These are phyloP conservation scores for Dolomedes plantarius DNA, from an alignment of 2,888 invertebrate genomes.

Conservation along the genomic window DNA sequence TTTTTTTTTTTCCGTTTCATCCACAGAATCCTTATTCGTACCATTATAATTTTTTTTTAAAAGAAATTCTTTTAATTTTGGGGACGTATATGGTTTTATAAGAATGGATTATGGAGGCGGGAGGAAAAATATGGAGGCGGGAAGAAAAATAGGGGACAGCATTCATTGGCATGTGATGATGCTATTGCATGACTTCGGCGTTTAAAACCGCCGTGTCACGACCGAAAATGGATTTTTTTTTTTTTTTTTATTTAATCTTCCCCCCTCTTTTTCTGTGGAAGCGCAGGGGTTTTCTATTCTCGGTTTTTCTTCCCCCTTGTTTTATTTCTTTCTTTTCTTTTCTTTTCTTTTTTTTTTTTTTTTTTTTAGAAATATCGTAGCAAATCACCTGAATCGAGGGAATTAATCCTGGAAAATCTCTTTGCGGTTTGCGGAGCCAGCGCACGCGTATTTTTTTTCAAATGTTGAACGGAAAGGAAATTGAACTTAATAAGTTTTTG, in stretches of 20 bases:
- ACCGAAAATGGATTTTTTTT: constrained; percentile 27
- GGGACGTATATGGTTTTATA: not conserved
- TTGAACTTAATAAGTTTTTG: no score
- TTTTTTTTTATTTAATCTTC: constrained; percentile 2
- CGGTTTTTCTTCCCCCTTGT: no score
- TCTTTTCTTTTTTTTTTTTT: no score
- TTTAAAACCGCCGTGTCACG: constrained; percentile 62
- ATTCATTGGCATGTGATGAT: constrained; percentile 26
- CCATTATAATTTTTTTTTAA: constrained; percentile 37
- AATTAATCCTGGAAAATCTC: no score
- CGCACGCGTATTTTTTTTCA: no score
- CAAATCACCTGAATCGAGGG: no score
- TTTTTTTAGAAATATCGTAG: no score
- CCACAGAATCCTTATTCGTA: constrained; percentile 34
- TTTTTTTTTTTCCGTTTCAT: no score
- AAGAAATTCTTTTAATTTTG: not conserved
- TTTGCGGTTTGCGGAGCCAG: no score
- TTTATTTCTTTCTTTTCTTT: no score
- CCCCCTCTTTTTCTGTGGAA: no score
- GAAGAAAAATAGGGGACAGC: not conserved
- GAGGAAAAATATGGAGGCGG: not conserved
- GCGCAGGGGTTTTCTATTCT: not conserved
- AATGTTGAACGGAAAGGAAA: no score
- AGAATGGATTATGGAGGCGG: not conserved
- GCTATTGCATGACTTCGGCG: constrained; percentile 59